A percentile compares a stretch with the other conserved stretches of the same genome.
Conservation (phyloP, 2,797 vertebrate genomes). For the Centroberyx gerrardi region DNA sequence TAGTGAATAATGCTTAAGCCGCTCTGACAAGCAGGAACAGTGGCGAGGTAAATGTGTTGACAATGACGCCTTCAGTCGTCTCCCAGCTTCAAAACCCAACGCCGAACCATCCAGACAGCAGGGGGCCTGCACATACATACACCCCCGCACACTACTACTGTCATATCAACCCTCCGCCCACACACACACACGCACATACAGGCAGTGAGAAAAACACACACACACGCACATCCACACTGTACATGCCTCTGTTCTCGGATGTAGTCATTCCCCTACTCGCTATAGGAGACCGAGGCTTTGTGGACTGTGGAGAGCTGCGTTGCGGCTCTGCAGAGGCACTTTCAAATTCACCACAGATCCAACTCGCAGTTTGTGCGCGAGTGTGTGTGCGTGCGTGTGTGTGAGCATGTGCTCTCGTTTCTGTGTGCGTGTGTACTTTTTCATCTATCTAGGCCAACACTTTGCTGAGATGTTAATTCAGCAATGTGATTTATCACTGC, state of each 20-base stretch:
- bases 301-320: constrained; percentile 18
- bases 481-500: constrained; percentile 54
- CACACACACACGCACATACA: not conserved
- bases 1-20: constrained; percentile 62
- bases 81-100: constrained; percentile 55
- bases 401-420: constrained; percentile 39
- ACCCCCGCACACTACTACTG: constrained; percentile 2
- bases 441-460: constrained; percentile 69
- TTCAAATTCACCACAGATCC: constrained; percentile 43
- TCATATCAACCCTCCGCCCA: constrained; percentile 13
- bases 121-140: constrained; percentile 5
- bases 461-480: constrained; percentile 74
- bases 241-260: constrained; percentile 6
- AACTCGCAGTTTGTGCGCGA: constrained; percentile 39
- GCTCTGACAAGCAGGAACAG: constrained; percentile 71
- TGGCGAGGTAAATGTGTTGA: constrained; percentile 68
- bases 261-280: constrained; percentile 16
- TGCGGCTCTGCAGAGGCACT: constrained; percentile 52
- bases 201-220: not conserved
- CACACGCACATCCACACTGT: not conserved
- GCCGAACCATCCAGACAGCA: constrained; percentile 54
- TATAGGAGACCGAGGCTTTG: constrained; percentile 22
- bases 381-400: constrained; percentile 18
- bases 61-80: constrained; percentile 71
- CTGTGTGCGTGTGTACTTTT: constrained; percentile 27